Conservation (phyloP, 2,797 vertebrate genomes). For the Stomatorhinus walkeri region DNA sequence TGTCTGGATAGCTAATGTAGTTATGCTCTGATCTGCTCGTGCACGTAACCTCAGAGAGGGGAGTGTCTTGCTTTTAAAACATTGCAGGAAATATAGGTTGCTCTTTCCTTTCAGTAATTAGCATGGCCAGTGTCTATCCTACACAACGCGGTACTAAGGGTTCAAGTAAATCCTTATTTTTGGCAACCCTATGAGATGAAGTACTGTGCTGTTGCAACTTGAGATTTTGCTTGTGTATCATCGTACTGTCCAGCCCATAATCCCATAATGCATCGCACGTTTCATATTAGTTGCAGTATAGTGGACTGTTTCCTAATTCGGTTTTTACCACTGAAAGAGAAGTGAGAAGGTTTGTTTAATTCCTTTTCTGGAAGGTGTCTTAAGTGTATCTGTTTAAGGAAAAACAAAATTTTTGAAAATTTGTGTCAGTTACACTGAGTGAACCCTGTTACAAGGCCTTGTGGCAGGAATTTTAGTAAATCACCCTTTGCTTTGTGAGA, state of each 20-base stretch:
- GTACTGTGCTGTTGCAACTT: not conserved
- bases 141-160: not conserved
- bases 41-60: not conserved
- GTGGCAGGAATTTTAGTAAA: not conserved
- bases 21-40: not conserved
- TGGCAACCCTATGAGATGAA: not conserved
- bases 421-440: not conserved
- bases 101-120: not conserved
- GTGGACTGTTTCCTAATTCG: not conserved
- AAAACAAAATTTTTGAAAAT: not conserved
- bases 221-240: not conserved
- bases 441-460: not conserved
- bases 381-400: not conserved
- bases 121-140: not conserved
- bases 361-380: not conserved
- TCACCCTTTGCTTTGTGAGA: not conserved
- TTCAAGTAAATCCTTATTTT: not conserved
- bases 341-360: not conserved
- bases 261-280: not conserved
- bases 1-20: not conserved
- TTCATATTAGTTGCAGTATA: not conserved
- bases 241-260: not conserved
- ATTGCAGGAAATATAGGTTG: not conserved
- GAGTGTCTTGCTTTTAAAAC: not conserved
- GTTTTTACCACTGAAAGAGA: not conserved